Evolutionary conservation across 1,140 invertebrate species (phyloP), one percentile per base, ranked within the genome.

Genomic region (Aricia agestis): DNA sequence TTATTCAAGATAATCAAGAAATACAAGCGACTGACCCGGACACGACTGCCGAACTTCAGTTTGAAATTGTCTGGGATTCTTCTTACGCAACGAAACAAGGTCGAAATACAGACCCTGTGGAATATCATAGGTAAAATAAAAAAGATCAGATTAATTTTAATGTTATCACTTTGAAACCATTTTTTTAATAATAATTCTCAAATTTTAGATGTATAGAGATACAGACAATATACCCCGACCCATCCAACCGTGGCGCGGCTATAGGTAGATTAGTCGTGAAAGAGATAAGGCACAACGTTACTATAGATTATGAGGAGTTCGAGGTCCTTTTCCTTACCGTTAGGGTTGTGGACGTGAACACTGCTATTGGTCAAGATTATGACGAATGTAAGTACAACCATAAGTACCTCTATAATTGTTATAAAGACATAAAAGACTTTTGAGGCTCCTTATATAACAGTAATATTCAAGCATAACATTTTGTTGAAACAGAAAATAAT

Each of bases 271-370:
- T 93, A 7, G 69, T 86, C 18, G 89, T 85, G 9, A 80, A 80
- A 25, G 86, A 92, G 74, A 87, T 91, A 66, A 69, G 85, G 10
- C 31, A 74, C 18, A 82, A 83, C 57, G 84, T 91, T 10, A 92
- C 90, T 25, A 91, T 93, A n/a, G 93, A 93, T 81, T 94, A 90
- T 76, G 93, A 93, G 80, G 81, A 88, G 73, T 94, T 93, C 72
- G 93, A 94, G 73, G 82, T 91, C 9, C 79, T 94, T 5, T 93
- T 92, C 79, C 78, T 94, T 31, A 83, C 76, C 3, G 78, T 94
- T 32, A 76, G 76, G 18, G 91, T 93, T 0, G 81, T 78, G 2
- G 93, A 94, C 71, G 73, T 75, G 2, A 89, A 92, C 42, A 92
- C 87, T 6, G 83, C 72, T 41, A 76, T 89, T 15, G 88, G 88